Base-by-base conservation (phyloP, 2,888 invertebrate species). In the Lepetodrilus schrolli region DNA sequence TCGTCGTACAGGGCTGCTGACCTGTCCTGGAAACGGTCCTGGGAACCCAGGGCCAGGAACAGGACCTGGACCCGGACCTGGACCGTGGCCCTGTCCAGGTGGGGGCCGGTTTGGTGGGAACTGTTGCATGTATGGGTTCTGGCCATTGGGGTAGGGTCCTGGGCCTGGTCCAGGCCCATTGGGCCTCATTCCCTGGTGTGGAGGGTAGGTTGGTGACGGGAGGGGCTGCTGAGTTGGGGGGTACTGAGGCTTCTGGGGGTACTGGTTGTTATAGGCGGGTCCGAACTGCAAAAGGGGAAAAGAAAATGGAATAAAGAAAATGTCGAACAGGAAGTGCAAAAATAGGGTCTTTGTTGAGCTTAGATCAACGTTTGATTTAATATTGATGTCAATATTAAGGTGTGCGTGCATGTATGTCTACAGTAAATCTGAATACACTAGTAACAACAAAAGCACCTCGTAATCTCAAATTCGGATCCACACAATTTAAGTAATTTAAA, bases 181-280 rank as follows among this genome's bases (percentile, higher is more conserved):
- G 5, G 85, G 86, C 68, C 88, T 78, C 84, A 87, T 86, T 36
- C 81, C 83, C 72, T 83, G 85, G 47, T 82, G 82, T 66, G 82
- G 83, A 26, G 81, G 83, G 69, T 87, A 88, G 26, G 84, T 86
- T 13, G 87, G 87, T n/a, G 88, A 87, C n/a, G 88, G 87, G 70
- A 88, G 78, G 38, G 89, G 87, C 75, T 88, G 89, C 79, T 88
- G 88, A 48, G 83, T 83, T 21, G 87, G 87, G 26, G 84, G 84
- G 77, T 87, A 88, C 75, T 85, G 85, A 47, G 86, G 84, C 80
- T 86, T 86, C 47, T 76, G 80, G n/a, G 82, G 83, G 79, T 86
- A 85, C 78, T 85, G 86, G 69, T 75, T 78, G 20, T 51, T 58
- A 34, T 58, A 58, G 3, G 58, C 13, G 23, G 58, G 58, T 7